A percentile compares a stretch with the other conserved stretches of the same genome.
Conservation (phyloP, 2,888 invertebrate genomes). For the Sisyra nigra region DNA sequence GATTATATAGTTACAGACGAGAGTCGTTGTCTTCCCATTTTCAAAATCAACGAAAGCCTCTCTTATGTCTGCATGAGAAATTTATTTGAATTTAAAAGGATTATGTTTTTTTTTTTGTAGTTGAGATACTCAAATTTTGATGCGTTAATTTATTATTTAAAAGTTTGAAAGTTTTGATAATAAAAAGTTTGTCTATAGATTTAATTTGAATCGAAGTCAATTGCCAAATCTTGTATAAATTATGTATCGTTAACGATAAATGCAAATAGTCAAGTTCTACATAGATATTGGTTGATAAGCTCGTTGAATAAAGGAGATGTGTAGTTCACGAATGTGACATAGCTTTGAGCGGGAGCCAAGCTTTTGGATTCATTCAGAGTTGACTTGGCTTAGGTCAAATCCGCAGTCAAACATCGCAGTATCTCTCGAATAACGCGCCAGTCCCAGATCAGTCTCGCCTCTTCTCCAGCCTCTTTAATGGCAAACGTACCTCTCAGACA, state of each 20-base stretch:
- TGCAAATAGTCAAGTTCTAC: too few relatives aligned
- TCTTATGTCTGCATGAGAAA: not conserved
- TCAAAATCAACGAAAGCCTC: not conserved
- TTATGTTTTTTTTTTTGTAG: not conserved
- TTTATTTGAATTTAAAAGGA: not conserved
- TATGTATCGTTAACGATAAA: too few relatives aligned
- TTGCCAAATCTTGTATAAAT: too few relatives aligned
- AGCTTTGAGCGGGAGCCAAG: constrained; percentile 4
- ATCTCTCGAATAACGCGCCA: not conserved
- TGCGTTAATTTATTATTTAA: too few relatives aligned
- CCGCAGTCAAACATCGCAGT: constrained; percentile 8
- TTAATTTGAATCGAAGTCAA: too few relatives aligned
- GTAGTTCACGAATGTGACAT: not conserved
- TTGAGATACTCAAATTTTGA: not conserved
- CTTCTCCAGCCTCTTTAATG: not conserved
- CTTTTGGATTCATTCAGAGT: constrained; percentile 19
- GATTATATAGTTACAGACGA: constrained; percentile 36
- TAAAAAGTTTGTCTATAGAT: too few relatives aligned
- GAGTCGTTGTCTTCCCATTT: not conserved
- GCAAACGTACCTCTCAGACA: constrained; percentile 19
- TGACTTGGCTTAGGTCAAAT: constrained; percentile 8
- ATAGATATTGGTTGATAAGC: too few relatives aligned
- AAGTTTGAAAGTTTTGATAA: too few relatives aligned
- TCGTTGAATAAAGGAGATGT: too few relatives aligned
- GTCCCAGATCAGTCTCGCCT: not conserved